Evolutionary conservation across 2,888 invertebrate species (phyloP).

Genomic region (Drosophila helvetica): DNA sequence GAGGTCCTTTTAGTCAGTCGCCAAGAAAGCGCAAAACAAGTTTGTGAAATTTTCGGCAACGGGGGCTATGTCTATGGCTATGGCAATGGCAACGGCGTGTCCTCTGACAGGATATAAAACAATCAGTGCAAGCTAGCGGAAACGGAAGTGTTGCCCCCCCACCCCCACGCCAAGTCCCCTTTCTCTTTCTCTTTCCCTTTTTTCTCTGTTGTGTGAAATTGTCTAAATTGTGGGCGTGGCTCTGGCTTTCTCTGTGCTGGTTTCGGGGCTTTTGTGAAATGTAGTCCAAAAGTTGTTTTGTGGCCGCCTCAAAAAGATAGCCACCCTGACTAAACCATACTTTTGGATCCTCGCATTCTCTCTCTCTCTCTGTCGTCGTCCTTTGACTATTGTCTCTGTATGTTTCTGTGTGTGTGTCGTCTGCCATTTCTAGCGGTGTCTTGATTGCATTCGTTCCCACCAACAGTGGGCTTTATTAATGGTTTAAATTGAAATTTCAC

Average conservation of each 20-base stretch:
- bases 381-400: constrained; percentile 36
- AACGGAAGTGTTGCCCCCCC: constrained; percentile 72
- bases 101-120: constrained; percentile 82
- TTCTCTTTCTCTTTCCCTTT: background rate
- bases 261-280: constrained; percentile 61
- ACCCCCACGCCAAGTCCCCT: background rate
- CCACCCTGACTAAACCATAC: constrained; percentile 8
- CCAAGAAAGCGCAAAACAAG: constrained; percentile 78
- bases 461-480: constrained; percentile 67
- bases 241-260: constrained; percentile 11
- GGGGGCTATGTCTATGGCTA: constrained; percentile 22
- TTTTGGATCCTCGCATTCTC: constrained; percentile 3
- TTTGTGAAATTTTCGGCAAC: constrained; percentile 74
- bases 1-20: constrained; percentile 65
- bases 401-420: constrained; percentile 32
- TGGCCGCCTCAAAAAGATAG: constrained; percentile 37
- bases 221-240: constrained; percentile 71
- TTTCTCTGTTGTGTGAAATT: constrained; percentile 52
- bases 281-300: constrained; percentile 67
- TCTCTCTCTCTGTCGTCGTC: constrained; percentile 1
- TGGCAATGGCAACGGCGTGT: constrained; percentile 62
- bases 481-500: constrained; percentile 75
- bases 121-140: constrained; percentile 82
- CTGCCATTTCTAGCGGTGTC: constrained; percentile 46
- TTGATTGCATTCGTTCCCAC: constrained; percentile 44